phyloP scores from a whole-genome alignment of 1,140 invertebrate genomes.

The Drosophila grimshawi region DNA sequence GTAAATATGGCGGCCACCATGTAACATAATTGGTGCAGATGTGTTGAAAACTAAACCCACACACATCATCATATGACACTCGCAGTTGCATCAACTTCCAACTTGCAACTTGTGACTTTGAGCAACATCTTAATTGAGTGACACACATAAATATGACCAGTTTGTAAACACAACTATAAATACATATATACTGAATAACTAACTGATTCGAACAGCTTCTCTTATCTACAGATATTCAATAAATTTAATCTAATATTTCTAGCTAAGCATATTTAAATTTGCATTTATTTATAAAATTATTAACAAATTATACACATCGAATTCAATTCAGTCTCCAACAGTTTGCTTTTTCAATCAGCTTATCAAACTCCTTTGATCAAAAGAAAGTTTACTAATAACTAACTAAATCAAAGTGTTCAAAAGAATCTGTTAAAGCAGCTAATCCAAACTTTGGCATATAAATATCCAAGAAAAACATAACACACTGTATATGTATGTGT shows the following conservation, averaged over 20 bases:
- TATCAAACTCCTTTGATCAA: neutral
- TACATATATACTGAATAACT: neutral
- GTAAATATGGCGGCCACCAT: slow-evolving; percentile 48
- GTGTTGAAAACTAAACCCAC: slow-evolving; percentile 55
- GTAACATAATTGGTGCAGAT: slow-evolving; percentile 27
- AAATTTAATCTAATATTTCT: neutral
- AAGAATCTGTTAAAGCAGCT: neutral
- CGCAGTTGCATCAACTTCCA: slow-evolving; percentile 7
- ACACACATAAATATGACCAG: neutral
- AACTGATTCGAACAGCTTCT: neutral
- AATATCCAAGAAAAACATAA: neutral
- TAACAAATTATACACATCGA: too few relatives aligned
- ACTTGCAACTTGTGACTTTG: slow-evolving; percentile 13
- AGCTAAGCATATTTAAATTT: neutral
- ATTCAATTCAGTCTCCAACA: neutral
- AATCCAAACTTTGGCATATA: neutral
- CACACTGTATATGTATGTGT: neutral
- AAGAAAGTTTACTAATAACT: neutral
- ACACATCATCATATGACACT: slow-evolving; percentile 38
- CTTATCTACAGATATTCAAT: neutral
- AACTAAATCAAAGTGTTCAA: neutral
- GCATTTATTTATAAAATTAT: too few relatives aligned
- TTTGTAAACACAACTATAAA: neutral
- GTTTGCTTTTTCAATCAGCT: neutral
- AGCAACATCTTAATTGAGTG: slow-evolving; percentile 56